Conservation (phyloP, 2,888 invertebrate genomes). For the Zaprionus obscuricornis region DNA sequence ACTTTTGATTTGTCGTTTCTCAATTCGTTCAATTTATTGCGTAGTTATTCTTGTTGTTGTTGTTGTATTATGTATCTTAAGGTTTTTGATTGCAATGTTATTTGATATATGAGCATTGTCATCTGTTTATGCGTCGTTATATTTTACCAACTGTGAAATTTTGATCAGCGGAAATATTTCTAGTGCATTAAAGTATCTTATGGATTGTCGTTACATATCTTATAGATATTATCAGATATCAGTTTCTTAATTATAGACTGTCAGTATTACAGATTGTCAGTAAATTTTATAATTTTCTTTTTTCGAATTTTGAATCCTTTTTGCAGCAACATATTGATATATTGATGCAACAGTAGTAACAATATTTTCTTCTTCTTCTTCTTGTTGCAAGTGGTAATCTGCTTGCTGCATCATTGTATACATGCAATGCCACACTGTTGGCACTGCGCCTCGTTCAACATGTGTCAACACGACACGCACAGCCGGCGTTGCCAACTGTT, state of each 20-base stretch:
- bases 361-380: too few relatives aligned
- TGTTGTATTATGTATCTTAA: conserved; percentile 11
- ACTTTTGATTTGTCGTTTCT: conserved; percentile 26
- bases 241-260: too few relatives aligned
- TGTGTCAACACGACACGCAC: conserved; percentile 39
- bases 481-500: conserved; percentile 47
- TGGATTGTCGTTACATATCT: too few relatives aligned
- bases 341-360: too few relatives aligned
- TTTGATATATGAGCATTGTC: conserved; percentile 33
- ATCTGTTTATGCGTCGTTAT: conserved; percentile 11
- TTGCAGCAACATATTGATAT: too few relatives aligned
- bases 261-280: too few relatives aligned
- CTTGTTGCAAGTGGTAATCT: not conserved
- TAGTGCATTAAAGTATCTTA: too few relatives aligned
- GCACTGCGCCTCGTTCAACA: conserved; percentile 31
- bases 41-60: conserved; percentile 7
- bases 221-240: too few relatives aligned
- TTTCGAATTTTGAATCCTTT: too few relatives aligned
- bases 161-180: conserved; percentile 9
- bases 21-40: conserved; percentile 33
- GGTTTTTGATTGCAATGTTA: conserved; percentile 43
- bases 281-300: too few relatives aligned
- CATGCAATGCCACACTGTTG: conserved; percentile 7
- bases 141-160: too few relatives aligned
- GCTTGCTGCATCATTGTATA: not conserved